A percentile compares a stretch with the other conserved stretches of the same genome.
phyloP scores from a whole-genome alignment of 2,888 invertebrate genomes.

The Escarpia spicata region DNA sequence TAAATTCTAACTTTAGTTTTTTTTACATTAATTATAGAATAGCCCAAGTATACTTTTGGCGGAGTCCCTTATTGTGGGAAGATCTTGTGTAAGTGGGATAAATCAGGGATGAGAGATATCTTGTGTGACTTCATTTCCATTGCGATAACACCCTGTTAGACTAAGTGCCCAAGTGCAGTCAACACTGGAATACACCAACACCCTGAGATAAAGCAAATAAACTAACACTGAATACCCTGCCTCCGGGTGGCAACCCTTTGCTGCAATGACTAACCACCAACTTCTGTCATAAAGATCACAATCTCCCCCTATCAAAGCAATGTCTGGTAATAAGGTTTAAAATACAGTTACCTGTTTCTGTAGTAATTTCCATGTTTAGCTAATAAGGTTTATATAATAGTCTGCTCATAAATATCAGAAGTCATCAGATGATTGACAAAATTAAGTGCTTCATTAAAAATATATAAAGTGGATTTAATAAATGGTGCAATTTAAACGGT shows the following conservation, averaged over 20 bases:
- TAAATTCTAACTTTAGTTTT: no score
- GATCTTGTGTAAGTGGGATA: not conserved
- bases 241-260: not conserved
- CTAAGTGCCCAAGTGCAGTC: not conserved
- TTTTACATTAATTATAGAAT: not conserved
- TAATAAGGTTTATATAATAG: not conserved
- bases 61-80: not conserved
- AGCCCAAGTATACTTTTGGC: not conserved
- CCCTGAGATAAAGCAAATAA: not conserved
- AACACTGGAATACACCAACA: not conserved
- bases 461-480: not conserved
- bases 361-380: not conserved
- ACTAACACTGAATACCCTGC: not conserved
- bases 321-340: no score
- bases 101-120: not conserved
- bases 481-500: not conserved
- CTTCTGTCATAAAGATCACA: not conserved
- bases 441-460: not conserved
- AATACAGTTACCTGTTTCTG: not conserved
- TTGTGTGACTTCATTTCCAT: constrained; percentile 6
- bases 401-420: not conserved
- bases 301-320: not conserved
- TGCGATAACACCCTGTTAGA: not conserved
- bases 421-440: not conserved
- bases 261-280: not conserved